Evolutionary conservation across 2,113 vertebrate species (phyloP).

Genomic region (Cromileptes altivelis): DNA sequence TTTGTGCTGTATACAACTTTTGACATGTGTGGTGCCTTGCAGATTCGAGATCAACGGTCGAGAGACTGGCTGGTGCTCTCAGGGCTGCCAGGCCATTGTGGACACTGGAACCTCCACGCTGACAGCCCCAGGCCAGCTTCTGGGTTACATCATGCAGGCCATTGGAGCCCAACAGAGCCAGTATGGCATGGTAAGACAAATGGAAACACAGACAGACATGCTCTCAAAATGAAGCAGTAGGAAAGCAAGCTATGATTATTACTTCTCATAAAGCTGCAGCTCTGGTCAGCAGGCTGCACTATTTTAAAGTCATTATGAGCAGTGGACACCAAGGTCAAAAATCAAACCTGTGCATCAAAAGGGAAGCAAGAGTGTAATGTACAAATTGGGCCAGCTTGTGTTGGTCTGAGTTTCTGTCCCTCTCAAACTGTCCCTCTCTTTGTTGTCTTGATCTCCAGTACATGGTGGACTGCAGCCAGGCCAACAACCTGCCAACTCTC

Average conservation of each 20-base stretch:
- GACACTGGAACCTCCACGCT: slow-evolving; percentile 83
- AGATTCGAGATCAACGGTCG: slow-evolving; percentile 76
- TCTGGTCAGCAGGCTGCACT: not conserved
- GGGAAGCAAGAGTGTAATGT: not conserved
- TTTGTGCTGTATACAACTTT: not conserved
- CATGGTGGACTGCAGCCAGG: slow-evolving; percentile 67
- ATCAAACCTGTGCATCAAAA: not conserved
- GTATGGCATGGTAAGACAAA: slow-evolving; percentile 70
- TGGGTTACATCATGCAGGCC: slow-evolving; percentile 68
- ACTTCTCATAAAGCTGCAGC: not conserved
- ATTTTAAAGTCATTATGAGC: not conserved
- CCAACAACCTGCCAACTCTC: slow-evolving; percentile 75
- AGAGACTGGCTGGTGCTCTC: slow-evolving; percentile 70
- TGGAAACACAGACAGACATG: not conserved
- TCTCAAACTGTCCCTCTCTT: not conserved
- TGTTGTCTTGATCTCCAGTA: slow-evolving; percentile 65
- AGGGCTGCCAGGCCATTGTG: slow-evolving; percentile 80
- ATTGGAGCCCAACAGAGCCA: slow-evolving; percentile 76
- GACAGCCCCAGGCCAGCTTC: slow-evolving; percentile 62
- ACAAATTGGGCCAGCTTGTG: not conserved
- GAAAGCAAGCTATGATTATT: not conserved
- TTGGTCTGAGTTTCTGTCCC: not conserved
- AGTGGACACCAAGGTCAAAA: not conserved
- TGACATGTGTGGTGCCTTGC: not conserved
- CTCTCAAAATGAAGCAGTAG: not conserved